Percentiles rank a stretch among this genome's conserved stretches.
Conservation (phyloP, 2,113 vertebrate genomes). For the Sander lucioperca region DNA sequence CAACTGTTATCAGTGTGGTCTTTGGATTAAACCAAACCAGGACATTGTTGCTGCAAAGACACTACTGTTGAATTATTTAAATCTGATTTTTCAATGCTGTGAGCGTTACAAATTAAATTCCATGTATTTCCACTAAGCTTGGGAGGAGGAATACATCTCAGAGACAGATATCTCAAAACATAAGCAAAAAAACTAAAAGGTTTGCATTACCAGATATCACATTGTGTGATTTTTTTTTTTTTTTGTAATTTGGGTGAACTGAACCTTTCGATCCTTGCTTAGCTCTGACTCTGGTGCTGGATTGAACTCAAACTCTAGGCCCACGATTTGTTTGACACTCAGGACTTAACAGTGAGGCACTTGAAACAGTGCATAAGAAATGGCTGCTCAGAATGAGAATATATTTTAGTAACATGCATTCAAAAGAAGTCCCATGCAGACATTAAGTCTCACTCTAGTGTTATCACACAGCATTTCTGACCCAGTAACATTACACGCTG, state of each 20-base stretch:
- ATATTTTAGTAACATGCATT: slow-evolving; percentile 48
- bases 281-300: slow-evolving; percentile 1
- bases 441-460: slow-evolving; percentile 54
- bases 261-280: not conserved
- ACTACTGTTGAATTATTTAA: slow-evolving; percentile 61
- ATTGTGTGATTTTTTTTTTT: not conserved
- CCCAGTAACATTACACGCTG: slow-evolving; percentile 55
- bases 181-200: not conserved
- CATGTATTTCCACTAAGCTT: slow-evolving; percentile 15
- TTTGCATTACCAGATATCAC: not conserved
- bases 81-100: slow-evolving; percentile 27
- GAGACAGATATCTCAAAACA: not conserved
- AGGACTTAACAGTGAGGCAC: not conserved
- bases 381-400: slow-evolving; percentile 3
- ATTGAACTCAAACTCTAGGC: slow-evolving; percentile 25
- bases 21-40: slow-evolving; percentile 41
- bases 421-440: slow-evolving; percentile 34
- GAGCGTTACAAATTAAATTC: slow-evolving; percentile 36
- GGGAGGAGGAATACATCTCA: slow-evolving; percentile 1
- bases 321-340: slow-evolving; percentile 8
- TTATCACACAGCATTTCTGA: slow-evolving; percentile 57
- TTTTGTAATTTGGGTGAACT: slow-evolving; percentile 28
- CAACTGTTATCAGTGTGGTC: slow-evolving; percentile 10
- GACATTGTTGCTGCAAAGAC: slow-evolving; percentile 52
- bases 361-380: slow-evolving; percentile 32